Evolutionary conservation across 2,113 vertebrate genomes (phyloP).

Genomic region (Apodemus sylvaticus): DNA sequence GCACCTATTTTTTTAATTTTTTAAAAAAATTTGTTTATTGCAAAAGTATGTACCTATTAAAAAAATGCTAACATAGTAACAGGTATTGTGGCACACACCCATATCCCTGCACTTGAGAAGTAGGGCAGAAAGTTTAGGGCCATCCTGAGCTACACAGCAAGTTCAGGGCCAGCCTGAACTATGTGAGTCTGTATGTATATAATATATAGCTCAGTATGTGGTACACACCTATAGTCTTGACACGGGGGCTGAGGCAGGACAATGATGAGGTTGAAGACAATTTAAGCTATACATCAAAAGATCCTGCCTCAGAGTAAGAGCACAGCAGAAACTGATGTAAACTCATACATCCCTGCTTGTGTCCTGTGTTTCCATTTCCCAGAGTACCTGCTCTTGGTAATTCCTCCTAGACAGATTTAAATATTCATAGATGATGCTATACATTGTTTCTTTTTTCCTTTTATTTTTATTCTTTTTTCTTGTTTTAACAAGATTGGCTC

Average conservation of each 20-base stretch:
- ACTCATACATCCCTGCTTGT: neutral
- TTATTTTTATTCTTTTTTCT: neutral
- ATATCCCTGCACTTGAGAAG: neutral
- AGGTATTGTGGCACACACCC: neutral
- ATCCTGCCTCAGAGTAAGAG: neutral
- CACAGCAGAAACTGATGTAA: neutral
- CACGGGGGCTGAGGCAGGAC: neutral
- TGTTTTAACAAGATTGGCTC: constrained; percentile 64
- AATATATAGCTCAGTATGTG: neutral
- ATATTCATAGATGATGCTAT: constrained; percentile 52
- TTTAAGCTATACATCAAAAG: neutral
- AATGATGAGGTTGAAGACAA: neutral
- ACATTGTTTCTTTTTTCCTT: constrained; percentile 51
- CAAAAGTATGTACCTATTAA: constrained; percentile 11
- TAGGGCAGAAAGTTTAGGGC: neutral
- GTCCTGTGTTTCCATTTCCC: constrained; percentile 28
- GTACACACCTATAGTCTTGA: neutral
- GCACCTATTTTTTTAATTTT: constrained; percentile 39
- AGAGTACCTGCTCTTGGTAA: constrained; percentile 28
- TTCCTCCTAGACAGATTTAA: constrained; percentile 29
- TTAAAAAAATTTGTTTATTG: constrained; percentile 39
- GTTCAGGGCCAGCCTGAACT: neutral
- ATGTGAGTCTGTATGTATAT: neutral
- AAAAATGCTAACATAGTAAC: neutral
- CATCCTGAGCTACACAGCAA: neutral